Percentiles rank a stretch among this genome's conserved stretches.
Conservation (phyloP, 2,113 vertebrate genomes). For the Syrrhaptes paradoxus region DNA sequence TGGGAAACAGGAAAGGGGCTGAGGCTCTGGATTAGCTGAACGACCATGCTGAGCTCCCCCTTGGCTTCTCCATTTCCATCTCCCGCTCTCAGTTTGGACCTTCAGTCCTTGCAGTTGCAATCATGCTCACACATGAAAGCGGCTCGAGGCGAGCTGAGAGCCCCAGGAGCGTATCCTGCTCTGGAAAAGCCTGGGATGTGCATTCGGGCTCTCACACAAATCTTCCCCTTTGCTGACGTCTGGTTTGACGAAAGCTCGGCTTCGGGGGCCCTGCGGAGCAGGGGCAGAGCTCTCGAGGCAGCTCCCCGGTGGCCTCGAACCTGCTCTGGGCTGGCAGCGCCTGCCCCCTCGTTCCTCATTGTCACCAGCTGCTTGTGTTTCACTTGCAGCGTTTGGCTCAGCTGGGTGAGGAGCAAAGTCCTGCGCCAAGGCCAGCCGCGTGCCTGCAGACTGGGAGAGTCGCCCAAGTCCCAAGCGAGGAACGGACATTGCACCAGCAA, state of each 20-base stretch:
- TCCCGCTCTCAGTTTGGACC: background rate
- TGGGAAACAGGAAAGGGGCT: slow-evolving; percentile 31
- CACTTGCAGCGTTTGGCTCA: background rate
- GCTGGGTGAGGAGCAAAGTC: background rate
- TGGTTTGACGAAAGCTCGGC: background rate
- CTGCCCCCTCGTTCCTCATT: background rate
- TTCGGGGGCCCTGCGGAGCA: background rate
- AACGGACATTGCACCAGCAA: background rate
- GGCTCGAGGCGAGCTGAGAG: background rate
- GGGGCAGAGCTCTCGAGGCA: background rate
- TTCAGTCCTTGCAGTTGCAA: background rate
- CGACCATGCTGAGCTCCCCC: background rate
- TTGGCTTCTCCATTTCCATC: slow-evolving; percentile 49
- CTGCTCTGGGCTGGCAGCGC: background rate
- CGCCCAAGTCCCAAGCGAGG: background rate
- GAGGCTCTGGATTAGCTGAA: slow-evolving; percentile 48
- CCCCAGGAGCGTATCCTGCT: background rate
- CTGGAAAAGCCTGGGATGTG: background rate
- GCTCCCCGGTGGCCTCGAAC: background rate
- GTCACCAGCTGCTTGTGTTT: background rate
- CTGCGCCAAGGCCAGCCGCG: too few relatives aligned
- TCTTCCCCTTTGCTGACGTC: background rate
- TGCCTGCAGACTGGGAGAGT: background rate
- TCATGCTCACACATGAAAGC: background rate
- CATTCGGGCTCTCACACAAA: background rate